A percentile compares a stretch with the other conserved stretches of the same genome.
phyloP scores from a whole-genome alignment of 92 coral and sea anemone species.

The Meandrina meandrites region DNA sequence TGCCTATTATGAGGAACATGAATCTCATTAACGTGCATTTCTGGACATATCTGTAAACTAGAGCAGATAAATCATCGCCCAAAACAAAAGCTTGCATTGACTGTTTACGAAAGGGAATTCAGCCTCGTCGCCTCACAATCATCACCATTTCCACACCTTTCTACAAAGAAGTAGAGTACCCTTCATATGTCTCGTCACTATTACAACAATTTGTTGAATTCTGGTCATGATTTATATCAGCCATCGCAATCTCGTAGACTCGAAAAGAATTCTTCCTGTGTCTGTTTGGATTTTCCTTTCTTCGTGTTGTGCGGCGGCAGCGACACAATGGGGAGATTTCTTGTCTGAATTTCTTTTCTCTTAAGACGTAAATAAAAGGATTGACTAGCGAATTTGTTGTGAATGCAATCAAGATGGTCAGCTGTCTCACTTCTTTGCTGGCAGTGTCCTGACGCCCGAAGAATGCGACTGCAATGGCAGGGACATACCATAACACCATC shows the following conservation, averaged over 20 bases:
- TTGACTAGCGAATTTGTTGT: constrained; percentile 34
- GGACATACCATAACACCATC: constrained; percentile 37
- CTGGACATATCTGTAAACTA: no score
- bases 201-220: not conserved
- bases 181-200: not conserved
- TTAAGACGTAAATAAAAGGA: constrained; percentile 45
- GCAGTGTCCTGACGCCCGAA: not conserved
- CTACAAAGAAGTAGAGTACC: not conserved
- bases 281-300: not conserved
- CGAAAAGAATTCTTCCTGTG: not conserved
- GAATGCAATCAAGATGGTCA: constrained; percentile 13
- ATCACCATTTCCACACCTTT: no score
- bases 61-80: no score
- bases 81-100: no score
- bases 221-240: not conserved
- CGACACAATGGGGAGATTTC: not conserved
- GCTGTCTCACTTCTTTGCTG: not conserved
- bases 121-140: no score
- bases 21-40: no score
- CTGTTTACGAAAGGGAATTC: no score
- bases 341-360: constrained; percentile 18
- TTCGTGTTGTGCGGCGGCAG: not conserved
- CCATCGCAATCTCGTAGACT: not conserved
- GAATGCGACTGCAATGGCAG: constrained; percentile 34
- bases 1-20: no score